Conservation (phyloP, 1,140 invertebrate species). For the Drosophila eugracilis region DNA sequence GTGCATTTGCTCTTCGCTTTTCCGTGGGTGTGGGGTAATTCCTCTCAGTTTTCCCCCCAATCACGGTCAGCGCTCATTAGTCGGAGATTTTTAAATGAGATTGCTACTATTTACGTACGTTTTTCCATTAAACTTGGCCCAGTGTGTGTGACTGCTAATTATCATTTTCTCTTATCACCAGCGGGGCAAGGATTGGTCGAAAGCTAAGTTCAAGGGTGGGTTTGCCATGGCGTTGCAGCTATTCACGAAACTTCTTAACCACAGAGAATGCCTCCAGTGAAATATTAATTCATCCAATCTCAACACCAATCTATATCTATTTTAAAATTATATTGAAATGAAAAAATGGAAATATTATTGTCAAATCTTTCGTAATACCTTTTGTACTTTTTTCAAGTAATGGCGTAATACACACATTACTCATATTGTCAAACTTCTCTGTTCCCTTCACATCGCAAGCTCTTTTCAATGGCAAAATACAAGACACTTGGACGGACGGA, state of each 20-base stretch:
- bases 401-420: no score
- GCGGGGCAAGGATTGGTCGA: conserved; percentile 16
- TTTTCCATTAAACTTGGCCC: conserved; percentile 74
- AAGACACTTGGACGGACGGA: not conserved
- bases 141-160: conserved; percentile 52
- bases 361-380: no score
- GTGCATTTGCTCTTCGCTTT: conserved; percentile 18
- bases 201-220: not conserved
- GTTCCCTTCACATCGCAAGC: not conserved
- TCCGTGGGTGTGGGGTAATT: conserved; percentile 2
- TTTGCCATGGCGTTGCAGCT: not conserved
- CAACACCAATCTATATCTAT: no score
- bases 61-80: conserved; percentile 56
- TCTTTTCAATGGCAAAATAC: not conserved
- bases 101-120: conserved; percentile 81
- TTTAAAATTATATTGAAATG: no score
- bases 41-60: not conserved
- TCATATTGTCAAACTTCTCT: no score
- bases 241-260: no score
- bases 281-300: no score
- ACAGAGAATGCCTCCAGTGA: no score
- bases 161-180: conserved; percentile 73
- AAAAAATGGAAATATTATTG: no score
- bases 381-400: no score
- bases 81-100: conserved; percentile 75